Percentiles rank a stretch among this genome's conserved stretches.
Evolutionary conservation across 2,888 invertebrate species (phyloP).

Genomic region (Synanthedon formicaeformis): DNA sequence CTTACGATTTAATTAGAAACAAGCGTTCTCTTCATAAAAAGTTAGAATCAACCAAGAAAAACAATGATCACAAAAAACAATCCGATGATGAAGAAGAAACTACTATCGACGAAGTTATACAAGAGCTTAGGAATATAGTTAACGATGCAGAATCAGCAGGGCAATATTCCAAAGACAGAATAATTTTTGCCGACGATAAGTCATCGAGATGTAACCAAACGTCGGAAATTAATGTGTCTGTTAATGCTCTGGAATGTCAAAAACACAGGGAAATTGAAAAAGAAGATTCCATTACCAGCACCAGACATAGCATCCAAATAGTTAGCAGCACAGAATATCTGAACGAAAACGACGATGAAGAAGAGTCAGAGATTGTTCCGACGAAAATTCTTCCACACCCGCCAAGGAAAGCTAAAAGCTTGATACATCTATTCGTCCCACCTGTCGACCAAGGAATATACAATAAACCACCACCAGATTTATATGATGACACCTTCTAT

Average conservation of each 20-base stretch:
- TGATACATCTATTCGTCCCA: slow-evolving; percentile 76
- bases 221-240: slow-evolving; percentile 50
- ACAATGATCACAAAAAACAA: slow-evolving; percentile 39
- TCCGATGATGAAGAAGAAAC: slow-evolving; percentile 80
- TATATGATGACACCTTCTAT: slow-evolving; percentile 70
- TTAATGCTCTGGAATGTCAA: slow-evolving; percentile 39
- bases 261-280: slow-evolving; percentile 47
- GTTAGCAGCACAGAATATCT: slow-evolving; percentile 58
- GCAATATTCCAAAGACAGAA: slow-evolving; percentile 59
- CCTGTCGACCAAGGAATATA: slow-evolving; percentile 71
- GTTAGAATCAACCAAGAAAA: slow-evolving; percentile 39
- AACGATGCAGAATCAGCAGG: slow-evolving; percentile 86
- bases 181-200: slow-evolving; percentile 31
- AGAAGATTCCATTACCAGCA: slow-evolving; percentile 68
- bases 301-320: slow-evolving; percentile 63
- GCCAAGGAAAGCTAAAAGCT: slow-evolving; percentile 79
- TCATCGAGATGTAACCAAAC: slow-evolving; percentile 51
- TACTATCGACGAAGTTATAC: slow-evolving; percentile 89
- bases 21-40: slow-evolving; percentile 53
- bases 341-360: slow-evolving; percentile 59
- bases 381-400: slow-evolving; percentile 84
- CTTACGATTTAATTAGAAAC: slow-evolving; percentile 58
- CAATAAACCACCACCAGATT: slow-evolving; percentile 60
- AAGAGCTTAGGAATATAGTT: slow-evolving; percentile 85
- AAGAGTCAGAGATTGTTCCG: slow-evolving; percentile 80